These are phyloP conservation scores for Andinoacara biseriatus DNA, from an alignment of 2,113 vertebrate species.

Conservation along the genomic window DNA sequence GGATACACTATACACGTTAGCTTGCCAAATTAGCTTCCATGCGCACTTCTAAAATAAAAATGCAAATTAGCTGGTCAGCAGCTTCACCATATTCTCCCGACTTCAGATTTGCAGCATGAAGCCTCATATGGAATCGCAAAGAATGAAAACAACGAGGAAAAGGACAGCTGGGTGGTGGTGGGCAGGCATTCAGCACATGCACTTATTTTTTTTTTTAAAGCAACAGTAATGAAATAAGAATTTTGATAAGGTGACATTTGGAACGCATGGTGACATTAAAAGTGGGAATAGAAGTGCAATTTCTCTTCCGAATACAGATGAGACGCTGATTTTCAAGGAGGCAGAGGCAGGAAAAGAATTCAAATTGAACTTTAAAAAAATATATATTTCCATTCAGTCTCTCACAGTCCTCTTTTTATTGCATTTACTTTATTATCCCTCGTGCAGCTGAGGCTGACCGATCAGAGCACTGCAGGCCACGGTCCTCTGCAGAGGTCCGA, in stretches of 20 bases:
- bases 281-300: neutral
- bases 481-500: neutral
- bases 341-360: slow-evolving; percentile 3
- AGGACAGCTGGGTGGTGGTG: neutral
- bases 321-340: slow-evolving; percentile 3
- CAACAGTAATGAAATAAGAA: slow-evolving; percentile 7
- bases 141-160: neutral
- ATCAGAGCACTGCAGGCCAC: slow-evolving; percentile 7
- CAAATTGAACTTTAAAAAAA: neutral
- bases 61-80: slow-evolving; percentile 1
- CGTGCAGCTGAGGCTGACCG: slow-evolving; percentile 7
- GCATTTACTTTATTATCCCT: slow-evolving; percentile 8
- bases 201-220: neutral
- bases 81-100: neutral
- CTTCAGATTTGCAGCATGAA: neutral
- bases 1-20: neutral
- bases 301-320: neutral
- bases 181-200: neutral
- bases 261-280: slow-evolving; percentile 2
- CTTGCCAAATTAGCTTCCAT: neutral
- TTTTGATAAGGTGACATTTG: slow-evolving; percentile 17
- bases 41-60: too few species aligned
- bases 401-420: neutral
- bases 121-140: neutral
- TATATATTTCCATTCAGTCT: neutral